Percentiles rank a stretch among this genome's conserved stretches.
These are phyloP conservation scores for Urocynchramus pylzowi DNA, from an alignment of 2,113 vertebrate genomes.

Conservation along the genomic window DNA sequence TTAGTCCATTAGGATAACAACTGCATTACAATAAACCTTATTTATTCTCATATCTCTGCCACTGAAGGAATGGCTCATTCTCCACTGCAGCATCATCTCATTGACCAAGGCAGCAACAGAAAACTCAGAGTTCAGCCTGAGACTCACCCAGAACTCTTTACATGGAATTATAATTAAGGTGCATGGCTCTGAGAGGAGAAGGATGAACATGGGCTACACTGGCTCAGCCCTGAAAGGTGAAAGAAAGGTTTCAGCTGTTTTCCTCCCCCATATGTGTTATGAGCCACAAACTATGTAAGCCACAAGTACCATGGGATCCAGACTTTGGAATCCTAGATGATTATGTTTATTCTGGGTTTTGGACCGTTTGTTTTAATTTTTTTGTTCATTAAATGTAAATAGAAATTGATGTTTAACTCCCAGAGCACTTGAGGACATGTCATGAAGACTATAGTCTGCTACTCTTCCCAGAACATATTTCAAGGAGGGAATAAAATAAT, in stretches of 20 bases:
- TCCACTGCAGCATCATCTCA: not conserved
- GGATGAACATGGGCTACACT: not conserved
- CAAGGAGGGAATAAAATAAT: conserved; percentile 20
- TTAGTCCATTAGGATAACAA: not conserved
- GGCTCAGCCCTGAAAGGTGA: not conserved
- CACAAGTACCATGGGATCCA: not conserved
- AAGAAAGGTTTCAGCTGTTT: not conserved
- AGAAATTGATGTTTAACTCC: conserved; percentile 20
- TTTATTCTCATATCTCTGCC: not conserved
- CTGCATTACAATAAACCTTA: not conserved
- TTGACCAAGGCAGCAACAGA: not conserved
- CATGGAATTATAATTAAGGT: not conserved
- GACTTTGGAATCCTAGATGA: not conserved
- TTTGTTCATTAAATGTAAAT: not conserved
- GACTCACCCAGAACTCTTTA: not conserved
- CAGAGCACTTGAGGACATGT: not conserved
- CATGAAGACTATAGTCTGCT: not conserved
- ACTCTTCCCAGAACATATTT: not conserved
- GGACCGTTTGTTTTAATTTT: not conserved
- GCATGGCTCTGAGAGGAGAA: not conserved
- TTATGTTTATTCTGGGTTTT: not conserved
- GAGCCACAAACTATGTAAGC: not conserved
- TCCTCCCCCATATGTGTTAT: not conserved
- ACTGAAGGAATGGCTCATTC: not conserved
- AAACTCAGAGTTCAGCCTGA: not conserved